Evolutionary conservation across 2,113 vertebrate genomes (phyloP), one percentile per base, ranked within the genome.

Genomic region (Acrocephalus arundinaceus): DNA sequence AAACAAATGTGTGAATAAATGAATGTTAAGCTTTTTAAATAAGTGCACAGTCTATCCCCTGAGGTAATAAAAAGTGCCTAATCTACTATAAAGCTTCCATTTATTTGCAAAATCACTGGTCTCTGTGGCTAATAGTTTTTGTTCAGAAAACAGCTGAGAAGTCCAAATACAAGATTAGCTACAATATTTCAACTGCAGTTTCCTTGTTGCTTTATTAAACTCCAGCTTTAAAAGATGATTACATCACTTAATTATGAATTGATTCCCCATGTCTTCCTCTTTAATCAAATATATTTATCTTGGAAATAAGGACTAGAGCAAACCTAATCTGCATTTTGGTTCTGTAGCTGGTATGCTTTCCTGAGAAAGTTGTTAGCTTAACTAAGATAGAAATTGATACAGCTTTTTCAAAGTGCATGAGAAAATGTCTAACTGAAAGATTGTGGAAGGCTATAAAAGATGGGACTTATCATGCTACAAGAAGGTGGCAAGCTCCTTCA

Each of bases 1-100:
- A 95, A 92, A 71, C 77, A 87, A 89, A 94, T 31, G 65, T 89
- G 76, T 91, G 91, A 94, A 86, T 95, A 91, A 95, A 81, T 81
- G 57, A 81, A 78, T 65, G 61, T 59, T 78, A 92, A 93, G 52
- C 68, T 89, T 90, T 89, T 94, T 52, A 77, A 92, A 21, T 14
- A 93, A 94, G 70, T 51, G 25, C 52, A 37, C 3, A 2, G 31
- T 49, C 14, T 87, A 84, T 89, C 31, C 77, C 70, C 79, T 66
- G 73, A 91, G 77, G 89, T 92, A 87, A 67, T 66, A 85, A 80
- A 85, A 94, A 79, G 17, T 68, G 28, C 63, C 67, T 77, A 39
- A 51, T 86, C 59, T 80, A 30, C 83, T 73, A 11, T 88, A 73
- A 91, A 93, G 48, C 57, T 71, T 73, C 41, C 9, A 28, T 88